phyloP scores from a whole-genome alignment of 2,888 invertebrate genomes.

The Polydrusus pterygomalis region DNA sequence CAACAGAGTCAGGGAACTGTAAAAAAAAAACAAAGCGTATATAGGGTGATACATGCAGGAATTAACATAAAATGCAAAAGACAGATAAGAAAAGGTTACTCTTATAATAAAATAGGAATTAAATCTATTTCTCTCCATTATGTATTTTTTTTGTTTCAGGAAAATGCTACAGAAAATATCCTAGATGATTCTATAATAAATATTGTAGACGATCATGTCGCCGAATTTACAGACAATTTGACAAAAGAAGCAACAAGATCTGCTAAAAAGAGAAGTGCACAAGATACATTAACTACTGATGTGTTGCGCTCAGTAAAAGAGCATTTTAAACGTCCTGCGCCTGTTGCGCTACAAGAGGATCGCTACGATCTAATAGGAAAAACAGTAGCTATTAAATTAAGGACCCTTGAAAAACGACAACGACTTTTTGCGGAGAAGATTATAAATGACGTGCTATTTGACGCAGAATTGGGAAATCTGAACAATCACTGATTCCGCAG shows the following conservation, averaged over 20 bases:
- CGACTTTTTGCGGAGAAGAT: constrained; percentile 53
- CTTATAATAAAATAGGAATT: too few species aligned
- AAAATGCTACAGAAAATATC: neutral
- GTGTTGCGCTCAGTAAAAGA: neutral
- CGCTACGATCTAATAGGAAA: too few species aligned
- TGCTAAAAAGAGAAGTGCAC: constrained; percentile 2
- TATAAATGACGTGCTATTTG: constrained; percentile 53
- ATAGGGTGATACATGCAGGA: too few species aligned
- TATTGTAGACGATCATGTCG: too few species aligned
- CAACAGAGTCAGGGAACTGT: constrained; percentile 6
- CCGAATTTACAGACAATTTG: neutral
- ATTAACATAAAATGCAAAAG: too few species aligned
- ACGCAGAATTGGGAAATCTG: constrained; percentile 53
- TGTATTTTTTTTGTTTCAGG: too few species aligned
- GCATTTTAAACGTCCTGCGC: constrained; percentile 35
- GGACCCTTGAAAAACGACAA: constrained; percentile 47
- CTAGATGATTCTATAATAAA: neutral
- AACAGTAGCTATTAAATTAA: too few species aligned
- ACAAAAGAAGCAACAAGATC: constrained; percentile 8
- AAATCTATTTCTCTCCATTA: too few species aligned
- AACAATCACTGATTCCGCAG: too few species aligned
- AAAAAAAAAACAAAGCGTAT: too few species aligned
- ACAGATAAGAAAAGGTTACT: too few species aligned
- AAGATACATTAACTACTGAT: constrained; percentile 6
- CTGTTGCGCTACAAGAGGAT: too few species aligned